Conservation (phyloP, 2,113 vertebrate species). For the Garra rufa region DNA sequence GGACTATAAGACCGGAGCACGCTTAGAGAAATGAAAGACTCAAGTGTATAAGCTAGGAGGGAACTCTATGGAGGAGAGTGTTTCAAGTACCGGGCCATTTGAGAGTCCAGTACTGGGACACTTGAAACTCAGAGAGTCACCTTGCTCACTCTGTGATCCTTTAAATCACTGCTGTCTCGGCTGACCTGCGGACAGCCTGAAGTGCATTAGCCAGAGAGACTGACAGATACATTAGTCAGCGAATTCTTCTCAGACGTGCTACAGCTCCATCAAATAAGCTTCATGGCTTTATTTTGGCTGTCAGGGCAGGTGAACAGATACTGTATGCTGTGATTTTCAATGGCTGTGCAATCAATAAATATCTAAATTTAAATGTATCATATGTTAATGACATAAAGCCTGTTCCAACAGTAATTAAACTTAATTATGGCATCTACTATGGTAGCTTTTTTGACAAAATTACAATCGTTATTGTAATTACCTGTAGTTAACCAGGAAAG, state of each 20-base stretch:
- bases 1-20: neutral
- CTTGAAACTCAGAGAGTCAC: conserved; percentile 41
- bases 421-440: neutral
- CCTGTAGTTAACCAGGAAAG: too few relatives aligned
- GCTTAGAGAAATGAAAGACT: neutral
- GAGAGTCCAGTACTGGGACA: conserved; percentile 36
- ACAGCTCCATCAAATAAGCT: conserved; percentile 35
- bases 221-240: conserved; percentile 53
- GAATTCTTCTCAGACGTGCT: conserved; percentile 28
- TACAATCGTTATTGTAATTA: too few relatives aligned
- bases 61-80: neutral
- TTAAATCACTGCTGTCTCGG: conserved; percentile 52
- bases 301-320: conserved; percentile 1
- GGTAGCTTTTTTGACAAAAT: neutral
- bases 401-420: neutral
- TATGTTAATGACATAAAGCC: neutral
- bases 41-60: neutral
- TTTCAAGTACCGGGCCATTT: conserved; percentile 1
- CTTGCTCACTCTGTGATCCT: conserved; percentile 45
- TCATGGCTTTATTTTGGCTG: conserved; percentile 27
- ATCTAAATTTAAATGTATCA: neutral
- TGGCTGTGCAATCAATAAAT: neutral
- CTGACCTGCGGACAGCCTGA: conserved; percentile 42
- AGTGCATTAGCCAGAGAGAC: conserved; percentile 21
- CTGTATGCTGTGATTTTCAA: neutral